Base-by-base conservation (phyloP, 23 tunicate species). In the Ciona savignyi region DNA sequence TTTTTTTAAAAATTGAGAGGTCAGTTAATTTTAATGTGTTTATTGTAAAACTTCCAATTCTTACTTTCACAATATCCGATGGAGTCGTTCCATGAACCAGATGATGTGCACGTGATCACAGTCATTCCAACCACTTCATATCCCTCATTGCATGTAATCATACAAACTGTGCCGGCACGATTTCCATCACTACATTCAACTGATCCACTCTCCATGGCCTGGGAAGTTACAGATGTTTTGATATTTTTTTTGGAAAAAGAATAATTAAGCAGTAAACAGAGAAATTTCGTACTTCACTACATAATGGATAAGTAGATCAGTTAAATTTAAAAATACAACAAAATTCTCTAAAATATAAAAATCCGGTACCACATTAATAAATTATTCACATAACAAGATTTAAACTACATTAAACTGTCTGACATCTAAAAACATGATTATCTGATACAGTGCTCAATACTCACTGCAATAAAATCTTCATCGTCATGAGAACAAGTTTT, bases 41-140 rank as follows among this genome's bases (percentile, higher is more conserved):
- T 11, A 15, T 49, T 49, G 20, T 49, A 49, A 49, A 49, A 15
- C 20, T 49, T 49, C 20, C 19, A 49, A 49, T 49, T 6, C 56
- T 81, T 78, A 89, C 96, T 74, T 82, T 72, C 51, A 71, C 96
- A 89, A 73, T 63, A 35, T 67, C 96, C 96, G 15, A 89, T 78
- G 0, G 75, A 75, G 25, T 60, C 77, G 30, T 66, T 89, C 96
- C 96, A 89, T 23, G 62, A 23, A 23, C 83, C 96, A 9, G 60
- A 30, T 15, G 51, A 29, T 0, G 67, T 70, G 67, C 96, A 89
- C 30, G 71, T 32, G 60, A 68, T 83, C 31, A 32, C 0, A 21
- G 62, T 3, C 1, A 31, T 9, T 11, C 96, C 96, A 56, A 68
- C 30, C 22, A 74, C 29, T n/a, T 74, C 74, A 28, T 60, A 56